Conservation (phyloP, 37 sponge, comb jelly and placozoan genomes). For the Halichondria panicea region DNA sequence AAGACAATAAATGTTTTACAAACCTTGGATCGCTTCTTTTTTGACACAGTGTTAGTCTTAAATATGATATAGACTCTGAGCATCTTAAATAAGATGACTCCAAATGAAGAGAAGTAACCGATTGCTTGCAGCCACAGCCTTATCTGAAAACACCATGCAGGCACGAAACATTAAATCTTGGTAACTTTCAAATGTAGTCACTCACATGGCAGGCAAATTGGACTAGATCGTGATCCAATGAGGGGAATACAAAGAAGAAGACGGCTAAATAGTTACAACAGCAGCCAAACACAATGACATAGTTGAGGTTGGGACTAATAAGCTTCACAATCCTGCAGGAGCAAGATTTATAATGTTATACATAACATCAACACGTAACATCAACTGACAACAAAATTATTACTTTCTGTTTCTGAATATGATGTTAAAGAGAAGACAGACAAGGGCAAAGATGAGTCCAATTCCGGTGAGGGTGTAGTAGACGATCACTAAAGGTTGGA, state of each 20-base stretch:
- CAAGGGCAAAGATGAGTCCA: constrained; percentile 33
- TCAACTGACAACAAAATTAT: not conserved
- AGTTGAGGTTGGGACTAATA: constrained; percentile 67
- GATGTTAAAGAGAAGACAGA: constrained; percentile 53
- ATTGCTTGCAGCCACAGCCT: constrained; percentile 19
- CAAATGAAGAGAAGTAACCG: constrained; percentile 48
- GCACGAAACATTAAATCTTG: not conserved
- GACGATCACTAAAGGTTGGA: constrained; percentile 1
- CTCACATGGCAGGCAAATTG: constrained; percentile 50
- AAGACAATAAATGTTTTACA: not conserved
- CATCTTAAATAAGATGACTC: constrained; percentile 45
- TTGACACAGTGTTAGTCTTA: constrained; percentile 18
- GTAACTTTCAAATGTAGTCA: not conserved
- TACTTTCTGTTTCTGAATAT: constrained; percentile 61
- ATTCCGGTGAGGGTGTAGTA: constrained; percentile 14
- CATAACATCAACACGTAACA: not conserved
- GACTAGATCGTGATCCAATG: not conserved
- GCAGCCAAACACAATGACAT: constrained; percentile 46
- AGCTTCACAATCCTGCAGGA: constrained; percentile 42
- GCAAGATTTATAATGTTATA: not conserved
- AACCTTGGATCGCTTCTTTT: not conserved
- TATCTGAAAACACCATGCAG: constrained; percentile 13
- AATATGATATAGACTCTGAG: constrained; percentile 57
- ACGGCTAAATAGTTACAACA: constrained; percentile 20
- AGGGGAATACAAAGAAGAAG: constrained; percentile 14